Evolutionary conservation across 2,888 invertebrate genomes (phyloP).

Genomic region (Thumatha senex): DNA sequence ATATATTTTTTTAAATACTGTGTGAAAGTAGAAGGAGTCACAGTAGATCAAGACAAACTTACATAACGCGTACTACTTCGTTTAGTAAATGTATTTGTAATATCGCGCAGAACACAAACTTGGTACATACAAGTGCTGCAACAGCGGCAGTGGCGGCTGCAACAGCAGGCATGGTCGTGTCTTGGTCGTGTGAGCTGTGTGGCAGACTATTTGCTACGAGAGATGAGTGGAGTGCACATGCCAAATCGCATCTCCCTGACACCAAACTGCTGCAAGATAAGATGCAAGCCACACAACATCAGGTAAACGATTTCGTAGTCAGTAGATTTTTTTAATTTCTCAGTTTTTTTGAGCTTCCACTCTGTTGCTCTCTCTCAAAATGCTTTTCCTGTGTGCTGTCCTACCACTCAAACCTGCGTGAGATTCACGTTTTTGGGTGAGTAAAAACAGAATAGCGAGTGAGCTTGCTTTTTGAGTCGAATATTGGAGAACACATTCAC

Average conservation of each 20-base stretch:
- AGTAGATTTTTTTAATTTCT: background rate
- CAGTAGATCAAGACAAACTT: no score
- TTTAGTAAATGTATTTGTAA: background rate
- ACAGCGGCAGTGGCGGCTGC: conserved; percentile 74
- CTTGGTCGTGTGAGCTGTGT: conserved; percentile 90
- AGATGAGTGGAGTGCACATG: conserved; percentile 91
- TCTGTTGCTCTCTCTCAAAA: no score
- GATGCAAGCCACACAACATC: conserved; percentile 73
- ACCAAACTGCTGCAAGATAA: conserved; percentile 75
- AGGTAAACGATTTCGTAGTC: conserved; percentile 10
- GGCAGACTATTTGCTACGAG: conserved; percentile 88
- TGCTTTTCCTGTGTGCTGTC: no score
- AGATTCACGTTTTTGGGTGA: no score
- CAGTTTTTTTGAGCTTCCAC: no score
- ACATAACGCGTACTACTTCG: no score
- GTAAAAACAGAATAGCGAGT: no score
- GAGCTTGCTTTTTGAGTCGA: no score
- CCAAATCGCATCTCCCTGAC: conserved; percentile 87
- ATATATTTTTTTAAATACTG: no score
- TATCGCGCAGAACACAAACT: conserved; percentile 64
- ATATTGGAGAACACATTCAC: no score
- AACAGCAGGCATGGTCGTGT: conserved; percentile 83
- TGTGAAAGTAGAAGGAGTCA: no score
- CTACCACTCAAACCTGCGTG: no score
- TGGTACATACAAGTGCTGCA: conserved; percentile 77